These are phyloP conservation scores for Rhorus exstirpatorius DNA, from an alignment of 2,888 invertebrate genomes.

Conservation along the genomic window DNA sequence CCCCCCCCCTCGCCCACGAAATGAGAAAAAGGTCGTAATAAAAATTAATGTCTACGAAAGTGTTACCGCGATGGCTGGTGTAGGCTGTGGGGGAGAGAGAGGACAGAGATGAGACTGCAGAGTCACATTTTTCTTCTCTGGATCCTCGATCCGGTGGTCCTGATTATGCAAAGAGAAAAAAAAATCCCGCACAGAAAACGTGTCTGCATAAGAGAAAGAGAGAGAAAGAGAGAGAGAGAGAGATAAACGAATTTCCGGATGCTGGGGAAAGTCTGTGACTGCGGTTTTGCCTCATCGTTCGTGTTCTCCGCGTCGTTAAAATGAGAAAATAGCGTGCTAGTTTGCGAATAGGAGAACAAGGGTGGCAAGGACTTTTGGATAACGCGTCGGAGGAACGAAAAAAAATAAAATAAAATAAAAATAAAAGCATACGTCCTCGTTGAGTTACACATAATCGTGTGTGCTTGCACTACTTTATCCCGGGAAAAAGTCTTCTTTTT, in stretches of 20 bases:
- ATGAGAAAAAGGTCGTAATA: constrained; percentile 77
- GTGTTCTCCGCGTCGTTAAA: constrained; percentile 60
- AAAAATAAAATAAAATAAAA: too few species aligned
- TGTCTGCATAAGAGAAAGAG: not conserved
- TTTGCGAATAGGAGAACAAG: constrained; percentile 22
- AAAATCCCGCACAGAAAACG: constrained; percentile 21
- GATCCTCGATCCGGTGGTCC: constrained; percentile 50
- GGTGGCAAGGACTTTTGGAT: not conserved
- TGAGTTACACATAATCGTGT: constrained; percentile 21
- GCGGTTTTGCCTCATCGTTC: constrained; percentile 51
- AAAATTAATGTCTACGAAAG: constrained; percentile 77
- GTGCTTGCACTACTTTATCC: not conserved
- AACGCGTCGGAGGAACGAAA: too few species aligned
- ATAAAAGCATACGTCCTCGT: not conserved
- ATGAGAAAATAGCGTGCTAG: constrained; percentile 55
- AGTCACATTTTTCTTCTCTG: constrained; percentile 58
- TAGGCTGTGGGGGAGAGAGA: not conserved
- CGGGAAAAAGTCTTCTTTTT: not conserved
- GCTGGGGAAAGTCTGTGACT: constrained; percentile 31
- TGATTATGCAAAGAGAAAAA: constrained; percentile 67
- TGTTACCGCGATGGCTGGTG: constrained; percentile 28
- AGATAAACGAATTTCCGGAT: constrained; percentile 59
- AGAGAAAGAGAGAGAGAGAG: not conserved
- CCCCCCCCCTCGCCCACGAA: constrained; percentile 24
- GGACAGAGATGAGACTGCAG: not conserved